phyloP scores from a whole-genome alignment of 2,113 vertebrate species.

The Psephotus haematonotus region DNA sequence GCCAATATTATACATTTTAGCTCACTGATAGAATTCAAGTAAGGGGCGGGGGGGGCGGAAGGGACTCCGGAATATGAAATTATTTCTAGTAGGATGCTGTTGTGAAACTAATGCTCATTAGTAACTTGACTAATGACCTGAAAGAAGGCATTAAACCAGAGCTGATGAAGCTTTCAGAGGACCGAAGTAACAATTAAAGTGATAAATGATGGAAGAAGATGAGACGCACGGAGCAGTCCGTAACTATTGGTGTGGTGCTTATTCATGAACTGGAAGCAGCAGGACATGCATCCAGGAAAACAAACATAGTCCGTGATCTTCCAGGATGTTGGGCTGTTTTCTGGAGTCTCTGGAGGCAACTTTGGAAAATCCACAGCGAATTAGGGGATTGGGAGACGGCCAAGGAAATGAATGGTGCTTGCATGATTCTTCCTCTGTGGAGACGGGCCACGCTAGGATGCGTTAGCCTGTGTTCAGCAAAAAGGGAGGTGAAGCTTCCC shows the following conservation, averaged over 20 bases:
- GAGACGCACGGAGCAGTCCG: background rate
- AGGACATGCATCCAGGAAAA: background rate
- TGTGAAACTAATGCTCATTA: constrained; percentile 30
- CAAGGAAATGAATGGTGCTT: background rate
- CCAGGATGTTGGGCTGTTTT: background rate
- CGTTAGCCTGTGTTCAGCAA: background rate
- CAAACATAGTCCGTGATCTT: background rate
- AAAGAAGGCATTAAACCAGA: background rate
- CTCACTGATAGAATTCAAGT: background rate
- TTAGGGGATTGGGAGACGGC: background rate
- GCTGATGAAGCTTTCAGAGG: constrained; percentile 9
- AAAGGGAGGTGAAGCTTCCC: background rate
- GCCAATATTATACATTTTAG: background rate
- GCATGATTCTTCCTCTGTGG: background rate
- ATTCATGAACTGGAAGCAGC: background rate
- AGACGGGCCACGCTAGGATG: background rate
- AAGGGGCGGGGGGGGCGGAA: background rate
- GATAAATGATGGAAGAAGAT: background rate
- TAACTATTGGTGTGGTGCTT: background rate
- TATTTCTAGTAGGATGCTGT: background rate
- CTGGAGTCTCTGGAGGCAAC: background rate
- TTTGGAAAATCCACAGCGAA: background rate
- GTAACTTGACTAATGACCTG: constrained; percentile 34
- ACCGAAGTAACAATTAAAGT: background rate
- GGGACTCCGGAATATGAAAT: background rate